Percentiles rank a stretch among this genome's conserved stretches.
These are phyloP conservation scores for sheep (Ovis aries) DNA, from an alignment of 2,113 vertebrate genomes.

Conservation along the genomic window DNA sequence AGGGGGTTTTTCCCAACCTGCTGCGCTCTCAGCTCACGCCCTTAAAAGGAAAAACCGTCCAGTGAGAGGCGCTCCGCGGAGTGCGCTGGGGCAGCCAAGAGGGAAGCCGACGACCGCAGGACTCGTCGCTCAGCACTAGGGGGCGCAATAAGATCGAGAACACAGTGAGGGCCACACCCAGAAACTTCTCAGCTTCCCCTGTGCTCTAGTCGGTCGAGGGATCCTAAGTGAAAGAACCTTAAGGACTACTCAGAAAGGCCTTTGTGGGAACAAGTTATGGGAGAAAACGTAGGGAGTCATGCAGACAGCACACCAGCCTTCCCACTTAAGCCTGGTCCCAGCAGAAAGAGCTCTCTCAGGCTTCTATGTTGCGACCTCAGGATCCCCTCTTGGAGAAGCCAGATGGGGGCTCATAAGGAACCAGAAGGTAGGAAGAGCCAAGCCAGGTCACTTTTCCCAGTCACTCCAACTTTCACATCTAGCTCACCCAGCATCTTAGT, in stretches of 20 bases:
- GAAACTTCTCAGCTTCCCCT: background rate
- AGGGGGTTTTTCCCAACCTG: background rate
- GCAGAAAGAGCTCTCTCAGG: background rate
- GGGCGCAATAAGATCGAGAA: conserved; percentile 14
- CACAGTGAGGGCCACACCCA: background rate
- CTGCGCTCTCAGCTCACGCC: background rate
- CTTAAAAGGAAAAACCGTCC: background rate
- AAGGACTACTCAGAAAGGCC: background rate
- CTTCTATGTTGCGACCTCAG: too few relatives aligned
- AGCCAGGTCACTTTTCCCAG: background rate
- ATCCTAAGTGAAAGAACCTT: background rate
- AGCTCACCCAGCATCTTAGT: background rate
- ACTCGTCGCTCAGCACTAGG: background rate
- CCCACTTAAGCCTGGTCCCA: background rate
- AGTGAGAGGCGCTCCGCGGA: rapidly evolving
- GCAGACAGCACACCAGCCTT: background rate
- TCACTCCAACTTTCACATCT: background rate
- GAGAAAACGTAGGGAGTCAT: background rate
- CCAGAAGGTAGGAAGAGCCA: background rate
- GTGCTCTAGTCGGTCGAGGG: rapidly evolving
- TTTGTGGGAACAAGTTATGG: background rate
- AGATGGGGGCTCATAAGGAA: background rate
- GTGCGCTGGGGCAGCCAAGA: rapidly evolving
- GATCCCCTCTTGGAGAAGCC: too few relatives aligned
- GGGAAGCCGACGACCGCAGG: background rate